Evolutionary conservation across 2,113 vertebrate species (phyloP).

Genomic region (Onychostoma macrolepis): DNA sequence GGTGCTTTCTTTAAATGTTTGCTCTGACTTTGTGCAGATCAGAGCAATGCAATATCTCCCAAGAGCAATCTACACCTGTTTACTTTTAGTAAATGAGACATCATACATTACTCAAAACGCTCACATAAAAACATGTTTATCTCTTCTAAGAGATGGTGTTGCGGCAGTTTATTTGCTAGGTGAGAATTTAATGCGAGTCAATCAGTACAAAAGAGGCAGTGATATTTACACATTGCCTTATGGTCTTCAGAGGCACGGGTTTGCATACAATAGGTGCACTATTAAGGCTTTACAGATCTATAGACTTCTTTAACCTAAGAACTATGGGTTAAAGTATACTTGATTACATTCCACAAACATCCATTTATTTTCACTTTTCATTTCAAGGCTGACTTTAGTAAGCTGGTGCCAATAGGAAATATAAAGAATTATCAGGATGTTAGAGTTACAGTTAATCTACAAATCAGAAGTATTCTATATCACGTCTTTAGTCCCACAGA

Average conservation of each 20-base stretch:
- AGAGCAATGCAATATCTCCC: not conserved
- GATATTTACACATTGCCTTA: not conserved
- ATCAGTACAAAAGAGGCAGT: not conserved
- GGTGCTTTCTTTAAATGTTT: not conserved
- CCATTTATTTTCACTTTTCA: not conserved
- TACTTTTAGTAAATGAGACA: slow-evolving; percentile 3
- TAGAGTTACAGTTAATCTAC: not conserved
- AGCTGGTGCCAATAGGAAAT: not conserved
- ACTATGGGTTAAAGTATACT: not conserved
- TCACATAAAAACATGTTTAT: slow-evolving; percentile 1
- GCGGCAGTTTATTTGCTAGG: not conserved
- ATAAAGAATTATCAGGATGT: not conserved
- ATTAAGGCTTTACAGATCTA: not conserved
- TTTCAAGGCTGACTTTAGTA: not conserved
- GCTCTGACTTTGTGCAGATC: not conserved
- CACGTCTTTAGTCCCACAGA: not conserved
- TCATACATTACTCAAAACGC: no score
- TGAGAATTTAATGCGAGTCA: not conserved
- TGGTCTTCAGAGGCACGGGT: not conserved
- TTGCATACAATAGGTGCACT: not conserved
- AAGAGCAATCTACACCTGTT: not conserved
- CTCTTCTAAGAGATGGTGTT: not conserved
- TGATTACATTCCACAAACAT: not conserved
- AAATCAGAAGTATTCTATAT: not conserved
- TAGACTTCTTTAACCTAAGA: not conserved